These are phyloP conservation scores for Anoplius nigerrimus DNA, from an alignment of 2,888 invertebrate species.

Conservation along the genomic window DNA sequence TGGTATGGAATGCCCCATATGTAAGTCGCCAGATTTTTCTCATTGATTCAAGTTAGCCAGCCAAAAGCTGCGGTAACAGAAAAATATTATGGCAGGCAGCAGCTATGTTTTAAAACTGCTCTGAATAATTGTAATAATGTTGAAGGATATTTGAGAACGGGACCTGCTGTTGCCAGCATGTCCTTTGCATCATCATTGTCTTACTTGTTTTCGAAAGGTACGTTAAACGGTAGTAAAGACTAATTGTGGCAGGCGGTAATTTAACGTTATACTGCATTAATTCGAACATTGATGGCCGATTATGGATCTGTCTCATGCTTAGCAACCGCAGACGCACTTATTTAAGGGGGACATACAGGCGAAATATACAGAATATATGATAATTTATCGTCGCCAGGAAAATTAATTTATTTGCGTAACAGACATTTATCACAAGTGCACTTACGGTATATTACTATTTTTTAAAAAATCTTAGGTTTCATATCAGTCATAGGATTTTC, in stretches of 20 bases:
- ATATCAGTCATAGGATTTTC: no score
- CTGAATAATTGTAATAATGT: no score
- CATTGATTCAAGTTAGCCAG: no score
- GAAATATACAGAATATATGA: neutral
- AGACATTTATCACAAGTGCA: no score
- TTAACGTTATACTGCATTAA: neutral
- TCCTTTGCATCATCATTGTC: conserved; percentile 9
- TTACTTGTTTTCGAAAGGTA: conserved; percentile 30
- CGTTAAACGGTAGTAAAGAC: conserved; percentile 39
- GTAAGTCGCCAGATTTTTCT: no score
- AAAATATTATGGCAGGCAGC: neutral
- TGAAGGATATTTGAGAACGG: no score
- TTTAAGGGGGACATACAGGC: conserved; percentile 3
- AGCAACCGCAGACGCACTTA: conserved; percentile 21
- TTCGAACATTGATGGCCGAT: neutral
- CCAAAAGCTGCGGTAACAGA: no score
- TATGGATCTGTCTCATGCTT: conserved; percentile 20
- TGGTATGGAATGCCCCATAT: no score
- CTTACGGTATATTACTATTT: no score
- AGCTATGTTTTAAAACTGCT: neutral
- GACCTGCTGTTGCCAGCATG: no score
- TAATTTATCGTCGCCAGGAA: conserved; percentile 12
- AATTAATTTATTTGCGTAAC: no score
- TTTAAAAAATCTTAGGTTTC: no score
- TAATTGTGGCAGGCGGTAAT: conserved; percentile 20